A percentile compares a stretch with the other conserved stretches of the same genome.
These are phyloP conservation scores for Eumeta japonica DNA, from an alignment of 1,140 invertebrate species.

Conservation along the genomic window DNA sequence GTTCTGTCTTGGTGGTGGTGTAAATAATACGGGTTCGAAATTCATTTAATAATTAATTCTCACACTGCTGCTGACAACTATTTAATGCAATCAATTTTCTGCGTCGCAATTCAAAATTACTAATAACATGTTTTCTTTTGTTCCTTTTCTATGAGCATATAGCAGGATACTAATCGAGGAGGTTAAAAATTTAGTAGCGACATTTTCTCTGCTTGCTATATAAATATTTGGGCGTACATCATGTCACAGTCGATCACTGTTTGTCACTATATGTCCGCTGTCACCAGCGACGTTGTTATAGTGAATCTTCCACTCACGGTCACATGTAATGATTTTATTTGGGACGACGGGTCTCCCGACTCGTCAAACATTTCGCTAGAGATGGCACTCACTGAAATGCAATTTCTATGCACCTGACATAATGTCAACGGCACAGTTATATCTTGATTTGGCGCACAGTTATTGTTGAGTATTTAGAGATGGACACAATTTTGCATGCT, in stretches of 20 bases:
- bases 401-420: conserved; percentile 63
- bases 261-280: conserved; percentile 31
- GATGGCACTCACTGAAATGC: conserved; percentile 64
- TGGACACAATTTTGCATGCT: conserved; percentile 59
- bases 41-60: no score
- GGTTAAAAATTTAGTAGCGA: conserved; percentile 52
- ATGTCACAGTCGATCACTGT: conserved; percentile 23
- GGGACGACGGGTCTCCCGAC: conserved; percentile 25
- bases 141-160: conserved; percentile 50
- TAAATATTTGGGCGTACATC: conserved; percentile 37
- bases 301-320: conserved; percentile 62
- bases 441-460: conserved; percentile 61
- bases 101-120: no score
- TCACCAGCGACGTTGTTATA: conserved; percentile 24
- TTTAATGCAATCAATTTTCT: no score
- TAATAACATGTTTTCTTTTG: conserved; percentile 54
- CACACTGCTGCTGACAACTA: no score
- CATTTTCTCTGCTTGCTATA: conserved; percentile 52
- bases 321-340: conserved; percentile 67
- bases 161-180: conserved; percentile 55
- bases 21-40: no score
- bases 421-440: conserved; percentile 64
- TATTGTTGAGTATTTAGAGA: conserved; percentile 58
- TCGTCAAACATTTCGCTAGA: conserved; percentile 30
- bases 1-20: no score